Evolutionary conservation across 2,797 vertebrate species (phyloP), one percentile per base, ranked within the genome.

Genomic region (Microctenopoma steveboyesi): DNA sequence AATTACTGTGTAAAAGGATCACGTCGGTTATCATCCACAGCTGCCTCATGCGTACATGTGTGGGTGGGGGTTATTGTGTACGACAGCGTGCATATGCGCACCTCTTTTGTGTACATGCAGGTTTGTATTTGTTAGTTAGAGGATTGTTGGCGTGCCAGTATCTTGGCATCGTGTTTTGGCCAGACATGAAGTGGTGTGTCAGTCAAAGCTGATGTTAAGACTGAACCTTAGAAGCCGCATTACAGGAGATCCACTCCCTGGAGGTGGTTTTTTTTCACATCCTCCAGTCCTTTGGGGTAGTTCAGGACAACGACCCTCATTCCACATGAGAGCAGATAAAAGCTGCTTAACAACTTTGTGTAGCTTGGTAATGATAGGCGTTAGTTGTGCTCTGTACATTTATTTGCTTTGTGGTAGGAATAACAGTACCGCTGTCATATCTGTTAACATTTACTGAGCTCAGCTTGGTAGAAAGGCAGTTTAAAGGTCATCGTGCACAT

Each of bases 121-220:
- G 71, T 82, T 74, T 57, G 45, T 64, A 30, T 72, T 67, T 82
- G 67, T 22, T 77, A 70, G 18, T 27, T 11, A 33, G 18, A 75
- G 67, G 57, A 72, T 84, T 70, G 33, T 27, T 22, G 53, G 39
- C 33, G 42, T 48, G 62, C 75, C 28, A 16, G 75, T 27, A 79
- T 74, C 42, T 66, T 79, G 57, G 66, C 65, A 46, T 84, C 53
- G 27, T 50, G 63, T 80, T 80, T 81, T 81, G 78, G 69, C 74
- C 59, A 65, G 63, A 67, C 4, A 55, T 81, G 64, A 81, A 82
- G 64, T 55, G 62, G 59, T 25, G 22, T 68, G 71, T 78, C 69
- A 78, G 45, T 79, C 76, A 83, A 64, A 58, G 55, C 39, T 50
- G 50, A 52, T 43, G 62, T 64, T 77, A 68, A 68, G 55, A 61